Percentiles rank a stretch among this genome's conserved stretches.
These are phyloP conservation scores for Sinocyclocheilus grahami DNA, from an alignment of 2,113 vertebrate genomes.

Conservation along the genomic window DNA sequence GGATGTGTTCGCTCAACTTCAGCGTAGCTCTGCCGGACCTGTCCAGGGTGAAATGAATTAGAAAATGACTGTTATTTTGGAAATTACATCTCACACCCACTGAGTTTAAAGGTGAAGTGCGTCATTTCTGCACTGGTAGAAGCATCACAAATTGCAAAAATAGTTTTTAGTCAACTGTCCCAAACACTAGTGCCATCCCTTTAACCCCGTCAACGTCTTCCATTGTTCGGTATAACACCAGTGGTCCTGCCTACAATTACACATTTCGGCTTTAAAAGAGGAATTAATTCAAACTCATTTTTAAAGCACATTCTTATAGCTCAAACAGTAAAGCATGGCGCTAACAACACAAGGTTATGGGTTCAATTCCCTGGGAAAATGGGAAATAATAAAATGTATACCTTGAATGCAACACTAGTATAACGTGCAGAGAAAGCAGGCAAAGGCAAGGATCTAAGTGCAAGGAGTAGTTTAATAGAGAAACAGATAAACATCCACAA, in stretches of 20 bases:
- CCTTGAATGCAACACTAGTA: background rate
- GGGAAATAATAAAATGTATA: background rate
- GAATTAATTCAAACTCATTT: background rate
- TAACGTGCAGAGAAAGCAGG: no score
- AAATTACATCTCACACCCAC: background rate
- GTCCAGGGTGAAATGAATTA: background rate
- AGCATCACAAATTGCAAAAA: background rate
- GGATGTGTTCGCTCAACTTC: background rate
- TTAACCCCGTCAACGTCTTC: background rate
- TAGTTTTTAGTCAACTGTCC: background rate
- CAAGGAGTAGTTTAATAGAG: no score
- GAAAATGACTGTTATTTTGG: slow-evolving; percentile 22
- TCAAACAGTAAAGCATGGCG: background rate
- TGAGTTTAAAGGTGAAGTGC: slow-evolving; percentile 7
- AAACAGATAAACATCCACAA: no score
- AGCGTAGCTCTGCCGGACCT: background rate
- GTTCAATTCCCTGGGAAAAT: background rate
- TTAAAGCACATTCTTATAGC: background rate
- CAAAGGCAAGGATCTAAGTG: no score
- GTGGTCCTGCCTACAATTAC: background rate
- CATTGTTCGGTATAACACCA: background rate
- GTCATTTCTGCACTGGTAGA: background rate
- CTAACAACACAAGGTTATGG: background rate
- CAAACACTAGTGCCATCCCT: background rate
- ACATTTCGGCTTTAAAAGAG: background rate